These are phyloP conservation scores for Tillus elongatus DNA, from an alignment of 2,888 invertebrate genomes.

Conservation along the genomic window DNA sequence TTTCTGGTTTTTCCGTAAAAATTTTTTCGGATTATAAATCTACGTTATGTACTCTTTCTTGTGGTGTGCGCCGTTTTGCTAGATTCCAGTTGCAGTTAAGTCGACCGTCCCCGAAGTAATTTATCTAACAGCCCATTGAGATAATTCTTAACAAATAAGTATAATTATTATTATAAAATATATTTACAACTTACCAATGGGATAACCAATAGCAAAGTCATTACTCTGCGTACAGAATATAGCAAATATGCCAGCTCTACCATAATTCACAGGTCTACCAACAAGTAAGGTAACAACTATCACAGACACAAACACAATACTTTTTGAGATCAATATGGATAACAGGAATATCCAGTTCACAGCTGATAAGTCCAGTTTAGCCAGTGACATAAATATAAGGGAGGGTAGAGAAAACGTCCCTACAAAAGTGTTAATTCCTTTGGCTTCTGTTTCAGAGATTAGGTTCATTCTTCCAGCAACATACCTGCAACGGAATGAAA, in stretches of 20 bases:
- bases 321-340: conserved; percentile 77
- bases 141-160: too few species aligned
- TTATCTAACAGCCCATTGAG: too few species aligned
- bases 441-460: conserved; percentile 73
- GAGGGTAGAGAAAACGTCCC: conserved; percentile 90
- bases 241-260: conserved; percentile 81
- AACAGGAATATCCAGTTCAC: conserved; percentile 90
- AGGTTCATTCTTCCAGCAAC: conserved; percentile 75
- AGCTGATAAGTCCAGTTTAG: conserved; percentile 68
- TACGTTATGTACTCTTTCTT: too few species aligned
- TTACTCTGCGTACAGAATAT: conserved; percentile 96
- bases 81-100: too few species aligned
- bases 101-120: too few species aligned
- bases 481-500: conserved; percentile 52
- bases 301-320: conserved; percentile 73
- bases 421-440: conserved; percentile 86
- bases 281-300: conserved; percentile 68
- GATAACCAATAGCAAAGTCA: conserved; percentile 94
- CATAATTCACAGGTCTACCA: conserved; percentile 70
- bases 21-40: neutral
- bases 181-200: conserved; percentile 64
- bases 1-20: too few species aligned
- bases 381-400: conserved; percentile 82
- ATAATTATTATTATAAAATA: too few species aligned
- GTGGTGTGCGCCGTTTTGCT: too few species aligned